These are phyloP conservation scores for Bostrychus sinensis DNA, from an alignment of 2,113 vertebrate genomes.

Conservation along the genomic window DNA sequence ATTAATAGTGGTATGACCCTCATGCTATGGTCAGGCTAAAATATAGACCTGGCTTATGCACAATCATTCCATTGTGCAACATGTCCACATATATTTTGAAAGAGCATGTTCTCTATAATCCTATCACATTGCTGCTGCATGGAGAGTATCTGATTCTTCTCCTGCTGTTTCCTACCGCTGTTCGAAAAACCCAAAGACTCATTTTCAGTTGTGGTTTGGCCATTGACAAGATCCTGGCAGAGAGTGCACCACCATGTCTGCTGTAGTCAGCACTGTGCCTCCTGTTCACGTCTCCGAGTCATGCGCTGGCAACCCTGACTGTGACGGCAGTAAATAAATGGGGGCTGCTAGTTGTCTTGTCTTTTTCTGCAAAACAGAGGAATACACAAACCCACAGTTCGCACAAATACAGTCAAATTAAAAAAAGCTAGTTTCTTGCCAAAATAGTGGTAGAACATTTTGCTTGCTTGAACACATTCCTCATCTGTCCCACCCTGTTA, in stretches of 20 bases:
- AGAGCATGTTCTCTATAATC: background rate
- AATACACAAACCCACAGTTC: constrained; percentile 53
- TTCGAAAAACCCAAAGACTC: constrained; percentile 38
- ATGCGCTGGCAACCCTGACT: constrained; percentile 58
- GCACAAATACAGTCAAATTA: constrained; percentile 61
- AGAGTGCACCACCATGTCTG: constrained; percentile 45
- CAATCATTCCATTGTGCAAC: background rate
- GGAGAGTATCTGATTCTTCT: constrained; percentile 17
- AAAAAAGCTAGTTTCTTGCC: constrained; percentile 59
- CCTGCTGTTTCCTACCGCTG: constrained; percentile 26
- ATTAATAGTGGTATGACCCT: too few relatives aligned
- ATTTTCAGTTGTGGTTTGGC: constrained; percentile 50
- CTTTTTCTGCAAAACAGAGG: constrained; percentile 48
- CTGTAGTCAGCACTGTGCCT: constrained; percentile 54
- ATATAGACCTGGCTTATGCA: background rate
- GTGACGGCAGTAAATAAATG: constrained; percentile 63
- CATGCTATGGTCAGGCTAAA: background rate
- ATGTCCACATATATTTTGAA: background rate
- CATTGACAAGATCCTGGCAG: constrained; percentile 49
- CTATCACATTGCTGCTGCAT: constrained; percentile 2
- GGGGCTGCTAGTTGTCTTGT: constrained; percentile 52
- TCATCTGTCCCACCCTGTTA: constrained; percentile 64
- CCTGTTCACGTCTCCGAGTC: constrained; percentile 50
- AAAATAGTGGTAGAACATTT: constrained; percentile 54
- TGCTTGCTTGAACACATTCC: constrained; percentile 75